Conservation (phyloP, 1,140 invertebrate species). For the Archivesica marissinica region DNA sequence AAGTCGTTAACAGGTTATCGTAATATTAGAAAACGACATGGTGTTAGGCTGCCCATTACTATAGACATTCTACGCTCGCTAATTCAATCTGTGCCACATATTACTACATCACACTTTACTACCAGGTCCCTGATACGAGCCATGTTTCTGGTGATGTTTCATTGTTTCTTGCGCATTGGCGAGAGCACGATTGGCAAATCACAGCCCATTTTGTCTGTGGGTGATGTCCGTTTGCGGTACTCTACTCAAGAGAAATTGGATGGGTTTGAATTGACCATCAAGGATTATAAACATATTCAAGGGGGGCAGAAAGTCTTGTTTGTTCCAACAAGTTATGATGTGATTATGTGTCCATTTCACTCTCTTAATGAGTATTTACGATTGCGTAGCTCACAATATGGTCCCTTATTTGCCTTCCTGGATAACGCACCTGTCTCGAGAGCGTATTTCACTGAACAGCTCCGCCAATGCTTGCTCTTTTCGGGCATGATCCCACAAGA, state of each 20-base stretch:
- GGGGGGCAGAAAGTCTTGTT: not conserved
- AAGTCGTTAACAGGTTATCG: not conserved
- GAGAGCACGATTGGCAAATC: not conserved
- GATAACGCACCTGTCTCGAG: too few species aligned
- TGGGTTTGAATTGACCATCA: constrained; percentile 13
- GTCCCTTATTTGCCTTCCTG: too few species aligned
- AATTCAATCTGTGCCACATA: constrained; percentile 18
- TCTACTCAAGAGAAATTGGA: not conserved
- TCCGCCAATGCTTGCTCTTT: too few species aligned
- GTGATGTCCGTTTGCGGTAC: not conserved
- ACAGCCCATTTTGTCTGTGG: not conserved
- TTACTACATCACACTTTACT: not conserved
- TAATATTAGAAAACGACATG: not conserved
- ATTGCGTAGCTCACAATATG: too few species aligned
- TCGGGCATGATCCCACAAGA: too few species aligned
- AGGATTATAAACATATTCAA: constrained; percentile 5
- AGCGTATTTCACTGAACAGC: too few species aligned
- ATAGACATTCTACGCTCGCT: not conserved
- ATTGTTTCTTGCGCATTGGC: constrained; percentile 26
- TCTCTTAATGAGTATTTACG: too few species aligned
- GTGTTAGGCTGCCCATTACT: not conserved
- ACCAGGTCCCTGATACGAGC: constrained; percentile 16
- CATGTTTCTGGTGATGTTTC: constrained; percentile 42
- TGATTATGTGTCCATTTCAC: too few species aligned
- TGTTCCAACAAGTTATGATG: not conserved